phyloP scores from a whole-genome alignment of 2,888 invertebrate species.

The Drosophila buzzatii region DNA sequence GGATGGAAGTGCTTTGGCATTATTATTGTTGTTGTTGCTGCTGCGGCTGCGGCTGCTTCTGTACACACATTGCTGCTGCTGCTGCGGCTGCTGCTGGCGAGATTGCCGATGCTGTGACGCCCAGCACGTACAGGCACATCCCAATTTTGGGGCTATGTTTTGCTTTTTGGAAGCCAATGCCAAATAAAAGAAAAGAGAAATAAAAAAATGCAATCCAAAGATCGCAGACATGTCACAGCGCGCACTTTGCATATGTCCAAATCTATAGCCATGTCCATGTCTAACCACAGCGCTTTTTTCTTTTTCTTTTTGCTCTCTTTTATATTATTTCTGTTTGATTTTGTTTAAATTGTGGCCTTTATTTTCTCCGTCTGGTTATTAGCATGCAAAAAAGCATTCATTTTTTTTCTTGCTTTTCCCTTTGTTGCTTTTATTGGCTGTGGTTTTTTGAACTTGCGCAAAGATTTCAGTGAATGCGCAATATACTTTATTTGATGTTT shows the following conservation, averaged over 20 bases:
- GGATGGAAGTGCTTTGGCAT: constrained; percentile 43
- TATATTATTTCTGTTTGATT: constrained; percentile 62
- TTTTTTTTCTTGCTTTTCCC: constrained; percentile 16
- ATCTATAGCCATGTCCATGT: constrained; percentile 15
- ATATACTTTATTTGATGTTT: constrained; percentile 32
- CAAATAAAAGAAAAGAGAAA: constrained; percentile 30
- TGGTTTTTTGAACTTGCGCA: constrained; percentile 59
- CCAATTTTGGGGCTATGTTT: constrained; percentile 59
- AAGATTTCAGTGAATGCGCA: constrained; percentile 55
- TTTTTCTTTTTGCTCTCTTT: constrained; percentile 5
- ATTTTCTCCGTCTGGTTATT: constrained; percentile 38
- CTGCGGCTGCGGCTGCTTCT: constrained; percentile 31
- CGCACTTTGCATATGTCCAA: constrained; percentile 48
- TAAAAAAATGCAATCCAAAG: constrained; percentile 58
- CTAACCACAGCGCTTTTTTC: constrained; percentile 1
- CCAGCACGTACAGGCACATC: constrained; percentile 72
- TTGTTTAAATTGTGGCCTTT: constrained; percentile 64
- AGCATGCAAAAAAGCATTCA: constrained; percentile 38
- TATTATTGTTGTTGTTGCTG: constrained; percentile 31
- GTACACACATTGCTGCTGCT: constrained; percentile 23
- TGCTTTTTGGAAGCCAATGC: constrained; percentile 32
- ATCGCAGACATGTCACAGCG: constrained; percentile 54
- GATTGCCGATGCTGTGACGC: constrained; percentile 65
- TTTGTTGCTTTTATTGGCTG: constrained; percentile 31
- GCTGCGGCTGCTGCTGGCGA: constrained; percentile 28